phyloP scores from a whole-genome alignment of 2,113 vertebrate genomes.

The Strigops habroptila region DNA sequence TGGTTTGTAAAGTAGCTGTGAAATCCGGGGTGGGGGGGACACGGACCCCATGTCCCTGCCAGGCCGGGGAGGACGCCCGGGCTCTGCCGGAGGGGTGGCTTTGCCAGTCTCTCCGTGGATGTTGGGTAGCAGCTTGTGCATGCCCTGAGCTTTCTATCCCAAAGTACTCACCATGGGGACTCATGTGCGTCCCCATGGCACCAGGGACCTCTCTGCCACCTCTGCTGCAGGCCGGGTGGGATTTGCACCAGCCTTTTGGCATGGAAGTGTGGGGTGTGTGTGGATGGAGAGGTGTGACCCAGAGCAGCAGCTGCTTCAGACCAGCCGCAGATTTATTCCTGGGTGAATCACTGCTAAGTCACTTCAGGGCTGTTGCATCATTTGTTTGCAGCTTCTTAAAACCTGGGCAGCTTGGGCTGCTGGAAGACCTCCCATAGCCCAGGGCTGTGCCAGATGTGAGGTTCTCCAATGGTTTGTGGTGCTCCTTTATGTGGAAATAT shows the following conservation, averaged over 20 bases:
- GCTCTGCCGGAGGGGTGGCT: background rate
- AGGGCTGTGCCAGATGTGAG: background rate
- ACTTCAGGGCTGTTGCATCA: background rate
- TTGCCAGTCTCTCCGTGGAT: background rate
- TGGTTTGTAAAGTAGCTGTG: conserved; percentile 39
- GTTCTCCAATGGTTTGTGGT: fast-evolving
- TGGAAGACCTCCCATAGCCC: background rate
- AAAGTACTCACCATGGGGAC: fast-evolving
- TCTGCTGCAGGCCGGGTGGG: background rate
- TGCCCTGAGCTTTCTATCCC: background rate
- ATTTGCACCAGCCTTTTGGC: background rate
- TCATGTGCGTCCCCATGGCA: fast-evolving
- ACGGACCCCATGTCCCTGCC: background rate
- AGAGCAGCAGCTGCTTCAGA: background rate
- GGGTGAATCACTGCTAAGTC: background rate
- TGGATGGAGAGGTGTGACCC: background rate
- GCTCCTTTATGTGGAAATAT: background rate
- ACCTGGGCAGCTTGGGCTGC: background rate
- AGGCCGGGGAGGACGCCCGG: fast-evolving
- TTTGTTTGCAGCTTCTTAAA: background rate
- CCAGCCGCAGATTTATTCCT: background rate
- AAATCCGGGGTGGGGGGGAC: background rate
- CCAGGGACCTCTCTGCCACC: background rate
- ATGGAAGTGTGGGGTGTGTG: fast-evolving
- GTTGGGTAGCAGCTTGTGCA: fast-evolving